These are phyloP conservation scores for Botrylloides violaceus DNA, from an alignment of 23 tunicate genomes.

Conservation along the genomic window DNA sequence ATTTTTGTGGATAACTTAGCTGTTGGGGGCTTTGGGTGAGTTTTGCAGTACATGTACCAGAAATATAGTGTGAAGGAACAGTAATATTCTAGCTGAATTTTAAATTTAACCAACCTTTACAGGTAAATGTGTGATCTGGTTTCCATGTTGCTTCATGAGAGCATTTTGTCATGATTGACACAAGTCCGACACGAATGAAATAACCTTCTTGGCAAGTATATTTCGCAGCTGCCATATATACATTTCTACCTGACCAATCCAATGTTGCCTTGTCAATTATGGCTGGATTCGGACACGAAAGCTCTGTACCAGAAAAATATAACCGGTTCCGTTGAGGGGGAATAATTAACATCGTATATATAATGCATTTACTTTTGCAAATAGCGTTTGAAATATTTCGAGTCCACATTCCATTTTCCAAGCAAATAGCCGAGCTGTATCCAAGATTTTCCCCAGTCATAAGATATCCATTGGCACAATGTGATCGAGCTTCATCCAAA, in stretches of 20 bases:
- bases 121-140: constrained; percentile 20
- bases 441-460: constrained; percentile 8
- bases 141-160: constrained; percentile 28
- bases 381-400: neutral
- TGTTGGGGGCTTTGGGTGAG: too few species aligned
- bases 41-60: too few species aligned
- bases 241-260: constrained; percentile 8
- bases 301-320: too few species aligned
- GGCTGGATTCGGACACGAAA: constrained; percentile 15
- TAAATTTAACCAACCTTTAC: too few species aligned
- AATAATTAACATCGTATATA: too few species aligned
- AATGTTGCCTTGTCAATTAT: neutral
- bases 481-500: constrained; percentile 20
- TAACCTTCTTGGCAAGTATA: constrained; percentile 45
- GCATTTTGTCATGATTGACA: constrained; percentile 16
- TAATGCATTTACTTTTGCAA: neutral
- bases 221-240: constrained; percentile 21
- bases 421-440: constrained; percentile 11
- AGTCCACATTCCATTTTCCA: constrained; percentile 33
- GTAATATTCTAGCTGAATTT: too few species aligned
- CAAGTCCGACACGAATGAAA: constrained; percentile 42
- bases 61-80: too few species aligned
- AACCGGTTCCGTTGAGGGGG: too few species aligned
- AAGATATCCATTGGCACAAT: constrained; percentile 51
- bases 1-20: too few species aligned